These are phyloP conservation scores for Ostrea edulis DNA, from an alignment of 1,140 invertebrate species.

Conservation along the genomic window DNA sequence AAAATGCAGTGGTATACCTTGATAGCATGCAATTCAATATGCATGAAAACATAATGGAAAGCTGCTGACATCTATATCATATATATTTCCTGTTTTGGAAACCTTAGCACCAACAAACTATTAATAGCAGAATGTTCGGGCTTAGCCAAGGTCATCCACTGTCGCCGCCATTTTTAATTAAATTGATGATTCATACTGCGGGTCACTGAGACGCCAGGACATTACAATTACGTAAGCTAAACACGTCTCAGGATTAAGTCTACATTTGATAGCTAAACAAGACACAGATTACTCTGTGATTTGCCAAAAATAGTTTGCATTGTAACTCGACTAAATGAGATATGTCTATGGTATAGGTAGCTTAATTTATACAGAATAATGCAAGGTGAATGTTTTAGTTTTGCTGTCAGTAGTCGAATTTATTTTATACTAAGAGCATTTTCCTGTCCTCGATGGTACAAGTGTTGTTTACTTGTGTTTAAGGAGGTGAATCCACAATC, in stretches of 20 bases:
- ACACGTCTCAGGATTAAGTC: background rate
- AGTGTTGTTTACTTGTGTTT: background rate
- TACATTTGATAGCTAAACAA: conserved; percentile 12
- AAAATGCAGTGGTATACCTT: background rate
- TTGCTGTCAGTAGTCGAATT: background rate
- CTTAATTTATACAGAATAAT: background rate
- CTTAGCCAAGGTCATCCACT: conserved; percentile 6
- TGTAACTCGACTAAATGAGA: background rate
- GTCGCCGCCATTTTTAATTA: conserved; percentile 10
- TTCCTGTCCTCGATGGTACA: background rate
- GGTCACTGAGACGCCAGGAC: conserved; percentile 15
- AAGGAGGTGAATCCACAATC: background rate
- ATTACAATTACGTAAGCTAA: background rate
- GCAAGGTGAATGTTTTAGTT: background rate
- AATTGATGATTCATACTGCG: background rate
- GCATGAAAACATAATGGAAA: background rate
- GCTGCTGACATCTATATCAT: background rate
- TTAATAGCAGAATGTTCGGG: background rate
- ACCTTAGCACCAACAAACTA: background rate
- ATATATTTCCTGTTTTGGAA: conserved; percentile 12
- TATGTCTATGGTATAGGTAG: background rate
- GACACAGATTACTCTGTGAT: background rate
- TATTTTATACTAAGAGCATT: background rate
- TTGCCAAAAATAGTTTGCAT: background rate
- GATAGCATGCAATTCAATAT: background rate